Conservation (phyloP, 2,113 vertebrate species). For the Callipepla squamata region DNA sequence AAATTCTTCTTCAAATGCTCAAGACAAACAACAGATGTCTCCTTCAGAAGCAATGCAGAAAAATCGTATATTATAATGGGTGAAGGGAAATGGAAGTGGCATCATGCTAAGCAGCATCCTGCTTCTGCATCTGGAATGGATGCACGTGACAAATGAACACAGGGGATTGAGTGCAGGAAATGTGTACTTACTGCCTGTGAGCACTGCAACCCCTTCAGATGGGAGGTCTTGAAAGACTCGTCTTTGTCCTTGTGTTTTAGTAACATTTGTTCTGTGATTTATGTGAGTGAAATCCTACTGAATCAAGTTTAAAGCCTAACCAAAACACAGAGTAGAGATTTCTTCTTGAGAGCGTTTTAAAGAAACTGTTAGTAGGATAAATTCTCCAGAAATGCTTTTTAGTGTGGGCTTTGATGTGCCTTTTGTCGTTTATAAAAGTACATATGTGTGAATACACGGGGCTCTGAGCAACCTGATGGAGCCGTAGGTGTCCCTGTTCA, state of each 20-base stretch:
- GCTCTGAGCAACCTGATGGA: too few species aligned
- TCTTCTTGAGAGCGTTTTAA: background rate
- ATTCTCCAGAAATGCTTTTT: background rate
- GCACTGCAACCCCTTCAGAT: background rate
- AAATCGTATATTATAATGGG: background rate
- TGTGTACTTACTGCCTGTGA: background rate
- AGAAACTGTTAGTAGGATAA: background rate
- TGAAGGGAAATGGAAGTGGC: background rate
- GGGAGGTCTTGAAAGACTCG: background rate
- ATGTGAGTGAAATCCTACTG: background rate
- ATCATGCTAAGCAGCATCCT: conserved; percentile 54
- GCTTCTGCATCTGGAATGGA: conserved; percentile 24
- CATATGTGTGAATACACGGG: background rate
- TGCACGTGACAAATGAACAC: background rate
- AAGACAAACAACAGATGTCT: conserved; percentile 38
- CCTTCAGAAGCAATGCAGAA: conserved; percentile 36
- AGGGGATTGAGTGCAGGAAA: background rate
- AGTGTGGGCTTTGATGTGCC: background rate
- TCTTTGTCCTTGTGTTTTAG: background rate
- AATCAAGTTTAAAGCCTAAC: background rate
- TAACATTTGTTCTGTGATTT: background rate
- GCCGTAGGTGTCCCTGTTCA: background rate
- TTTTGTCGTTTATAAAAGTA: background rate
- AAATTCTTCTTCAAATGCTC: conserved; percentile 15
- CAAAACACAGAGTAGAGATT: background rate